phyloP scores from a whole-genome alignment of 1,140 invertebrate genomes.

The Drosophila sp. region DNA sequence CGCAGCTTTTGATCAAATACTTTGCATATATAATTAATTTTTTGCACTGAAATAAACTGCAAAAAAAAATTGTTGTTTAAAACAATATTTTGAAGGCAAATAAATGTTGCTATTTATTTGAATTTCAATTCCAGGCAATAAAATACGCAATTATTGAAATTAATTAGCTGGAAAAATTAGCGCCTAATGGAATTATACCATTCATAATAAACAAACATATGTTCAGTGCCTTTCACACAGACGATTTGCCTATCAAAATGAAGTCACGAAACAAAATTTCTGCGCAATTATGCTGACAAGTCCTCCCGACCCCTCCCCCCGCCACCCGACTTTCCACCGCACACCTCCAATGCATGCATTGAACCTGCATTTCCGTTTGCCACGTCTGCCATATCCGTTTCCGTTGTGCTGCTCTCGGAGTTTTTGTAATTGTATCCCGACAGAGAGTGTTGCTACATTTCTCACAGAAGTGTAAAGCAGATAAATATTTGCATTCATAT shows the following conservation, averaged over 20 bases:
- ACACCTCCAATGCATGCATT: not conserved
- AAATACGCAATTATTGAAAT: constrained; percentile 43
- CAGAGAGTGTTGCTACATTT: not conserved
- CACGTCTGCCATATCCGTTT: constrained; percentile 59
- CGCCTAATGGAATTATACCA: not conserved
- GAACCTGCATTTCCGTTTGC: constrained; percentile 48
- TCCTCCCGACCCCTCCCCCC: not conserved
- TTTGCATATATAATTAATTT: no score
- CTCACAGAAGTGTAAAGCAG: no score
- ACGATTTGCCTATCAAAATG: constrained; percentile 24
- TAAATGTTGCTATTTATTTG: not conserved
- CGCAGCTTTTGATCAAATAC: no score
- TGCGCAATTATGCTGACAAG: constrained; percentile 40
- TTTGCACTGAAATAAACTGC: no score
- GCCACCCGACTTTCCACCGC: not conserved
- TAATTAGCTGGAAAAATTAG: constrained; percentile 47
- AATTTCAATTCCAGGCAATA: constrained; percentile 33
- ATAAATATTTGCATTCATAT: no score
- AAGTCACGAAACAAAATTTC: constrained; percentile 24
- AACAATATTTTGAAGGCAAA: not conserved
- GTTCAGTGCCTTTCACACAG: constrained; percentile 31
- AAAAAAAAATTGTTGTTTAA: no score
- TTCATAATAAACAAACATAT: constrained; percentile 49
- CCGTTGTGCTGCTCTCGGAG: constrained; percentile 30
- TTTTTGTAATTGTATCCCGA: constrained; percentile 2